phyloP scores from a whole-genome alignment of 2,113 vertebrate genomes.

The Mungos mungo region DNA sequence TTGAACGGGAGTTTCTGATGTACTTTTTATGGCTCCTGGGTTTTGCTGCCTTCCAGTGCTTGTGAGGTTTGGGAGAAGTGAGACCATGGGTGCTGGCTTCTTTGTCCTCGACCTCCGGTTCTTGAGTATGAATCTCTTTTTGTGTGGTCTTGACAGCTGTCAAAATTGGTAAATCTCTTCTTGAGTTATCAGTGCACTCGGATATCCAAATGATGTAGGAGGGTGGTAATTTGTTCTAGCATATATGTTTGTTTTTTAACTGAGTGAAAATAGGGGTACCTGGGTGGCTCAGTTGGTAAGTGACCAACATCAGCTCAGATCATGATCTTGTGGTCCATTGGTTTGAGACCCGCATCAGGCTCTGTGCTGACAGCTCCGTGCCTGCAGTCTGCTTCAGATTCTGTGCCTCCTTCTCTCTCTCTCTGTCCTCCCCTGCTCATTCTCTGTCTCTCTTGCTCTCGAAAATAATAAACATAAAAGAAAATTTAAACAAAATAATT shows the following conservation, averaged over 20 bases:
- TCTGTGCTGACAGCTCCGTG: too few species aligned
- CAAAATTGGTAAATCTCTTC: not conserved
- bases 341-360: too few species aligned
- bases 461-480: too few species aligned
- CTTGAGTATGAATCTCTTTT: not conserved
- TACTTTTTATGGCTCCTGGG: not conserved
- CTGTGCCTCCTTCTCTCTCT: too few species aligned
- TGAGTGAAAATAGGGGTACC: not conserved
- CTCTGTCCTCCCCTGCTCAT: too few species aligned
- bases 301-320: too few species aligned
- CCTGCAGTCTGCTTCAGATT: too few species aligned
- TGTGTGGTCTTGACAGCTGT: not conserved
- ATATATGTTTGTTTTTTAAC: not conserved
- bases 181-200: not conserved
- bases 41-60: not conserved
- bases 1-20: not conserved
- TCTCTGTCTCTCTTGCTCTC: too few species aligned
- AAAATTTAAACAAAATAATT: too few species aligned
- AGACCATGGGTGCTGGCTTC: not conserved
- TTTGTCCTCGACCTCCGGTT: not conserved
- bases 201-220: not conserved
- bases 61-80: not conserved
- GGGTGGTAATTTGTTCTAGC: not conserved
- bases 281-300: too few species aligned
- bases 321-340: too few species aligned